Evolutionary conservation across 2,113 vertebrate genomes (phyloP).

Genomic region (Oncorhynchus masou): DNA sequence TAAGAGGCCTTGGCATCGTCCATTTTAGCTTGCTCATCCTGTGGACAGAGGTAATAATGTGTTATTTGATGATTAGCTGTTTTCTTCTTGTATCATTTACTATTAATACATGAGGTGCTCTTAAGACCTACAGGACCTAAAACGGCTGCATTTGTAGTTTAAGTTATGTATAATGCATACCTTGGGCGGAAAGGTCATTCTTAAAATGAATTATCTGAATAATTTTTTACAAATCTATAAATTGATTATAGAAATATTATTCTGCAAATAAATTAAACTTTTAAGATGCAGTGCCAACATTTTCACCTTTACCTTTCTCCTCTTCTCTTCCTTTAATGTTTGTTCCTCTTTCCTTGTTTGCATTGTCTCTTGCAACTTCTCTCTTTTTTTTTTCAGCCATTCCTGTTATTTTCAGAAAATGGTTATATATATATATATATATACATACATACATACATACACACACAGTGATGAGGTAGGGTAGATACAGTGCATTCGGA

Average conservation of each 20-base stretch:
- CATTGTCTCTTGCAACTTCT: slow-evolving; percentile 69
- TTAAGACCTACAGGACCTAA: too few species aligned
- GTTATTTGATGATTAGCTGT: not conserved
- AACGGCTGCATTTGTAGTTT: too few species aligned
- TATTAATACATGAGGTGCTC: not conserved
- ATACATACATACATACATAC: too few species aligned
- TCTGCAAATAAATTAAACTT: too few species aligned
- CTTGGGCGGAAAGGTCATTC: too few species aligned
- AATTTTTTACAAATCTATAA: too few species aligned
- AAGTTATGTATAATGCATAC: too few species aligned
- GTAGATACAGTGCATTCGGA: too few species aligned
- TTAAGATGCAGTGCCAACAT: not conserved
- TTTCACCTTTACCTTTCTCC: slow-evolving; percentile 72
- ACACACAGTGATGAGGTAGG: too few species aligned
- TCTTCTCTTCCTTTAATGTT: slow-evolving; percentile 74
- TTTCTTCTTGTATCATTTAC: not conserved
- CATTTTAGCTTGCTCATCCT: slow-evolving; percentile 74
- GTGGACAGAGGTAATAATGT: slow-evolving; percentile 1
- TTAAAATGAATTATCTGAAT: too few species aligned
- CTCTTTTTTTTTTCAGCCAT: slow-evolving; percentile 88
- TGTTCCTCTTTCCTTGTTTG: slow-evolving; percentile 80
- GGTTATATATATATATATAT: too few species aligned
- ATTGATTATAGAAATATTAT: too few species aligned
- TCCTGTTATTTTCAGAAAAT: slow-evolving; percentile 68
- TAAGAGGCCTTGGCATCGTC: slow-evolving; percentile 83